Percentiles rank a stretch among this genome's conserved stretches.
phyloP scores from a whole-genome alignment of 2,113 vertebrate species.

The Cheilinus undulatus region DNA sequence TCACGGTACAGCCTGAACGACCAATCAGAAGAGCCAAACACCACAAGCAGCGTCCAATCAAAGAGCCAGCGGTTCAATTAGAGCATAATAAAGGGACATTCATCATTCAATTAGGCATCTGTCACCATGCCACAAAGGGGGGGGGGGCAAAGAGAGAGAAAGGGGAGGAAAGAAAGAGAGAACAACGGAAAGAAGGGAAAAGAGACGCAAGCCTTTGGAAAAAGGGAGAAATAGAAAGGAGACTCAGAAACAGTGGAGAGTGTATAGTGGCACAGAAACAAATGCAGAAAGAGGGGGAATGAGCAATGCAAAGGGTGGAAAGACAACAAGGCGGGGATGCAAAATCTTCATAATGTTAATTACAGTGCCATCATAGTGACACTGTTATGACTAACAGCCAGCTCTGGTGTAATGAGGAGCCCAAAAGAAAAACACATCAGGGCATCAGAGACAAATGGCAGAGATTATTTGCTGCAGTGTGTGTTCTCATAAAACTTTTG shows the following conservation, averaged over 20 bases:
- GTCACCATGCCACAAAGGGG: conserved; percentile 92
- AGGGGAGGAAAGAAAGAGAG: conserved; percentile 63
- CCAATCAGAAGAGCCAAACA: conserved; percentile 82
- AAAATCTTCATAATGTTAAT: conserved; percentile 68
- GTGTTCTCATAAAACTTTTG: conserved; percentile 19
- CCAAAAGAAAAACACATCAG: conserved; percentile 13
- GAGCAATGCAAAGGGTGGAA: conserved; percentile 16
- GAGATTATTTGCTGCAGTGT: conserved; percentile 18
- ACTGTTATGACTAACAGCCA: conserved; percentile 60
- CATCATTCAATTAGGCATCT: conserved; percentile 99
- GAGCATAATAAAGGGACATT: conserved; percentile 98
- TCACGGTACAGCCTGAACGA: not conserved
- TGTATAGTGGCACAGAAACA: not conserved
- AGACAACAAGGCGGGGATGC: conserved; percentile 27
- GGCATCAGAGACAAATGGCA: conserved; percentile 20
- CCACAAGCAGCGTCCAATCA: conserved; percentile 89
- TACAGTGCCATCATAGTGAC: conserved; percentile 45
- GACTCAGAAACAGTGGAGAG: not conserved
- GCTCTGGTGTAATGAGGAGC: conserved; percentile 54
- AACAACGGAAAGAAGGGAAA: not conserved
- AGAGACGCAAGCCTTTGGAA: not conserved
- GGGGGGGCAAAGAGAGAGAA: conserved; percentile 82
- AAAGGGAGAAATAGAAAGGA: not conserved
- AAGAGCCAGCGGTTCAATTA: conserved; percentile 94
- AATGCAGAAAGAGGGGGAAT: not conserved